Percentiles rank a stretch among this genome's conserved stretches.
Conservation (phyloP, 2,888 invertebrate genomes). For the Patella pellucida region DNA sequence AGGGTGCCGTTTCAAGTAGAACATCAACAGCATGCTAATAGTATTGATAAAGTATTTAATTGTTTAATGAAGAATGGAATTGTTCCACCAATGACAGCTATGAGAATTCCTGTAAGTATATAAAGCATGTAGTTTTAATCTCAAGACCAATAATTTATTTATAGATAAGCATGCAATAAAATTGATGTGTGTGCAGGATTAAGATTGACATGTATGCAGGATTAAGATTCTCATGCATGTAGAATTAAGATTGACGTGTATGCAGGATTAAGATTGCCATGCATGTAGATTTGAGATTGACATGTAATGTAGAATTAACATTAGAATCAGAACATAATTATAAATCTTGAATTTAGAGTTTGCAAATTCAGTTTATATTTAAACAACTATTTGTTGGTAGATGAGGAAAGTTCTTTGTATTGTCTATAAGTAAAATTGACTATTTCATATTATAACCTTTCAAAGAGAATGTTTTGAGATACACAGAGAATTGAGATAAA, state of each 20-base stretch:
- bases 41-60: constrained; percentile 63
- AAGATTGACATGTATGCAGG: too few relatives aligned
- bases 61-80: constrained; percentile 61
- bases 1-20: constrained; percentile 65
- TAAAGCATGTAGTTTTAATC: background rate
- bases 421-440: background rate
- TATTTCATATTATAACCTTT: background rate
- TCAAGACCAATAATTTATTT: background rate
- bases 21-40: constrained; percentile 53
- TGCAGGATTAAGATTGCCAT: too few relatives aligned
- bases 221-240: too few relatives aligned
- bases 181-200: background rate
- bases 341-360: too few relatives aligned
- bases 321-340: too few relatives aligned
- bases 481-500: too few relatives aligned
- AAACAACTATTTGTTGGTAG: too few relatives aligned
- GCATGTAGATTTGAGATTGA: too few relatives aligned
- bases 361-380: too few relatives aligned
- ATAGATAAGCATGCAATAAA: background rate
- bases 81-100: constrained; percentile 61
- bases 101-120: constrained; percentile 63
- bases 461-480: too few relatives aligned
- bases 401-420: background rate
- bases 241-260: too few relatives aligned
- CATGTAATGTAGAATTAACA: too few relatives aligned